Evolutionary conservation across 1,140 invertebrate genomes (phyloP).

Genomic region (Aphaenogaster ashmeadi): DNA sequence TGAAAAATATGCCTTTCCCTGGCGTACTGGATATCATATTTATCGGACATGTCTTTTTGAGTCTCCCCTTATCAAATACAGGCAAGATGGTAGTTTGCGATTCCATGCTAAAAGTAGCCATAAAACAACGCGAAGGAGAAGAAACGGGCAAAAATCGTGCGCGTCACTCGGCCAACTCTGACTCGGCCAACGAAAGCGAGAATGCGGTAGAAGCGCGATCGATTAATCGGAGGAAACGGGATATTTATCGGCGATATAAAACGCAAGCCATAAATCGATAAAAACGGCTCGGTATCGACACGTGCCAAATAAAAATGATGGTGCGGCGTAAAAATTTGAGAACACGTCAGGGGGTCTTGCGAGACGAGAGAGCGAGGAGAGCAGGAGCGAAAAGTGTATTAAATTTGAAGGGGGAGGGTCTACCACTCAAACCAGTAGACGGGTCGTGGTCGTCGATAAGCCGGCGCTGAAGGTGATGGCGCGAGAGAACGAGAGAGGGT

Average conservation of each 20-base stretch:
- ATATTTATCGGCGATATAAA: constrained; percentile 59
- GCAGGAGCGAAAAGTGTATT: constrained; percentile 44
- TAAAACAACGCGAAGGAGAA: constrained; percentile 5
- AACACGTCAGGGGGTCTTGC: constrained; percentile 22
- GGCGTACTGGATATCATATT: neutral
- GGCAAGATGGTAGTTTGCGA: neutral
- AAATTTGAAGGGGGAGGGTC: constrained; percentile 45
- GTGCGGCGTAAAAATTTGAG: constrained; percentile 54
- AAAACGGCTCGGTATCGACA: constrained; percentile 55
- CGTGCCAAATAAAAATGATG: constrained; percentile 59
- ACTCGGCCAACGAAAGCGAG: constrained; percentile 48
- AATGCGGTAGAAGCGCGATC: constrained; percentile 34
- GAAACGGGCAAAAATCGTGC: constrained; percentile 31
- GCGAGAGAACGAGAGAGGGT: constrained; percentile 23
- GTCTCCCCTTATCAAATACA: neutral
- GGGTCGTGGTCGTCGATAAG: constrained; percentile 52
- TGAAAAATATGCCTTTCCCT: neutral
- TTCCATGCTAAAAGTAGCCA: constrained; percentile 24
- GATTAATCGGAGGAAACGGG: constrained; percentile 41
- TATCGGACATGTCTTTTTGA: neutral
- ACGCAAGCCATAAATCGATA: constrained; percentile 57
- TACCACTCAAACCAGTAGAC: constrained; percentile 33
- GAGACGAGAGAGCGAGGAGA: neutral
- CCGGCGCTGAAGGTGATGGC: constrained; percentile 38
- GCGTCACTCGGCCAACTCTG: constrained; percentile 19